These are phyloP conservation scores for Triplophysa bombifrons DNA, from an alignment of 2,797 vertebrate genomes.

Conservation along the genomic window DNA sequence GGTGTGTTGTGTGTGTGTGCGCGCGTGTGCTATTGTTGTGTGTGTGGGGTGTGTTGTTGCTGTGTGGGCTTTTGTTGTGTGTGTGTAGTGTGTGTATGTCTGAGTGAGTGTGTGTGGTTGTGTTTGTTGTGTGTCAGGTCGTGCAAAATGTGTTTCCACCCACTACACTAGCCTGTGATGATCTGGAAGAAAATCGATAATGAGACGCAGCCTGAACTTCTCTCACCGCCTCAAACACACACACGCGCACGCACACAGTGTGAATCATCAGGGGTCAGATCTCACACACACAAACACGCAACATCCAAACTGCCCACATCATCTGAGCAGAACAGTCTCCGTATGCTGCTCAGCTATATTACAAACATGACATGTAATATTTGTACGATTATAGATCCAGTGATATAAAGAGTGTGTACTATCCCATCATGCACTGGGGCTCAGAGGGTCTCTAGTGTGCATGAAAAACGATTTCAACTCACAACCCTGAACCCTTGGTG, in stretches of 20 bases:
- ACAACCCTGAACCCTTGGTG: too few relatives aligned
- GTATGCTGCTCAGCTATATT: too few relatives aligned
- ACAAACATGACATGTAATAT: too few relatives aligned
- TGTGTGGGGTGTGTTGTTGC: too few relatives aligned
- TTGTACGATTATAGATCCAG: too few relatives aligned
- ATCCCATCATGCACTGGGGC: constrained; percentile 19
- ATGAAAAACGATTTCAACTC: too few relatives aligned
- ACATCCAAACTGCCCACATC: neutral
- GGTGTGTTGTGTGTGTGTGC: too few relatives aligned
- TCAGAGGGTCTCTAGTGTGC: neutral
- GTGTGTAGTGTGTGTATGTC: neutral
- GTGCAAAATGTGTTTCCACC: too few relatives aligned
- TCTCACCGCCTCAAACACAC: neutral
- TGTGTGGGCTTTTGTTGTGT: neutral
- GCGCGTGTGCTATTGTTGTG: too few relatives aligned
- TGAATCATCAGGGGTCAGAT: neutral
- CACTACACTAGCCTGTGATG: neutral
- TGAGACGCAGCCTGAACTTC: constrained; percentile 4
- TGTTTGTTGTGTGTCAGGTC: too few relatives aligned
- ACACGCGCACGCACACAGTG: neutral
- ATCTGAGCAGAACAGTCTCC: neutral
- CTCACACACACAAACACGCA: neutral
- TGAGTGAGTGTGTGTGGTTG: too few relatives aligned
- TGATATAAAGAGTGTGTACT: neutral
- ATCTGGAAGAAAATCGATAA: constrained; percentile 14